Evolutionary conservation across 2,797 vertebrate genomes (phyloP), one percentile per base, ranked within the genome.

Genomic region (Loris lydekkerianus): DNA sequence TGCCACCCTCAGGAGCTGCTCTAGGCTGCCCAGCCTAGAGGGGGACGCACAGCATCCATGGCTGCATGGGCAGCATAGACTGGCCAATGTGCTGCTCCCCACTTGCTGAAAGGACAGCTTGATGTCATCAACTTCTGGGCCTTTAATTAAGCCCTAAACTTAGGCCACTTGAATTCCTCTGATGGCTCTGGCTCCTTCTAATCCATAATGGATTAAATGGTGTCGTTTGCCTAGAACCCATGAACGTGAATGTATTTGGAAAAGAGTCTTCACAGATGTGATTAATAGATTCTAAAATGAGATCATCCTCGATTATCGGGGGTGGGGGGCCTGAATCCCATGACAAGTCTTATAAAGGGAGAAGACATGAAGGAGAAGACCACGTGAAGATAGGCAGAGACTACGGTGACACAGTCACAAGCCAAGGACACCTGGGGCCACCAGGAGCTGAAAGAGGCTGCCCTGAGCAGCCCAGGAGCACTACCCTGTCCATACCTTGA

Each of bases 341-440:
- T 2, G 84, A 49, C 46, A n/a, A 25, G 13, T 7, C 65, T n/a
- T 27, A 3, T 20, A 29, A 46, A 17, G 58, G 31, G 11, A 46
- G 60, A 25, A 13, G 29, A 25, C 43, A n/a, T 29, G 0, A 21
- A 40, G 69, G n/a, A 6, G 21, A 29, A 18, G n/a, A 10, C 40
- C 69, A 56, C 0, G 0, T 11, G 70, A 75, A 10, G 85, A 61
- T 53, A 69, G 29, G 46, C 21, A 49, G 34, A 58, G 61, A 78
- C 20, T 15, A 25, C 18, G 40, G 14, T 31, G 17, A 65, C 3
- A 3, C 0, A 7, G 29, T 58, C 0, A 7, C 9, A 9, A 14
- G 58, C 31, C 76, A 10, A 27, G 4, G 58, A 46, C 15, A 9
- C 27, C 13, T 8, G 58, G 31, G 34, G 58, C 34, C 25, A 13